Conservation (phyloP, 92 coral and sea anemone species). For the Porites rus region DNA sequence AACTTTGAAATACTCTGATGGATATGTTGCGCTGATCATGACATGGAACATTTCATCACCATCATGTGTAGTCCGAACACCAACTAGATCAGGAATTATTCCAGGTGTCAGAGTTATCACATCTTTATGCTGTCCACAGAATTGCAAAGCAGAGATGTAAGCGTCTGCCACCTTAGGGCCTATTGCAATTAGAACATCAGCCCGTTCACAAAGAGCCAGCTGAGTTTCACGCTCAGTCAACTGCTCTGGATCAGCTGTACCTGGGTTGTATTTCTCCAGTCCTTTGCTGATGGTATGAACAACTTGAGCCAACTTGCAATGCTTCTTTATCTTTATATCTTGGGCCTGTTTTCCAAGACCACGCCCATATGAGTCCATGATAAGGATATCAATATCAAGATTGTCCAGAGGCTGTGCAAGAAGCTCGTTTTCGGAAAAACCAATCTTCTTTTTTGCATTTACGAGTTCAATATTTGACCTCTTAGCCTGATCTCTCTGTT, state of each 20-base stretch:
- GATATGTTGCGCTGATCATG: conserved; percentile 19
- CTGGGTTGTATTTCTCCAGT: not conserved
- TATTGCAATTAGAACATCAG: conserved; percentile 27
- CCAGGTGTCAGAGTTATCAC: conserved; percentile 20
- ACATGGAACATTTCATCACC: conserved; percentile 16
- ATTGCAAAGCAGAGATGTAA: not conserved
- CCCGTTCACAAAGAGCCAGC: conserved; percentile 3
- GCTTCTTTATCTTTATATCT: not conserved
- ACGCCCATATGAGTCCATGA: conserved; percentile 27
- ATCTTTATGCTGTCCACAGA: not conserved
- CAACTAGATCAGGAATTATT: conserved; percentile 5
- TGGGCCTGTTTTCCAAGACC: conserved; percentile 30
- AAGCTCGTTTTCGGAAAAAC: not conserved
- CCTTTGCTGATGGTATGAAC: not conserved
- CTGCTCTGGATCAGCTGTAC: not conserved
- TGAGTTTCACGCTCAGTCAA: conserved; percentile 11
- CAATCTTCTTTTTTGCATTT: not conserved
- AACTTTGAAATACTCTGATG: too few species aligned
- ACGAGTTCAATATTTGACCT: conserved; percentile 19
- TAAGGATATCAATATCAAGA: conserved; percentile 34
- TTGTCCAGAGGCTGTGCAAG: conserved; percentile 26
- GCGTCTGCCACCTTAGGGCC: conserved; percentile 42
- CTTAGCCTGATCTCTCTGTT: conserved; percentile 23
- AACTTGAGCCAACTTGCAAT: conserved; percentile 31
- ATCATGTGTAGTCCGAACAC: conserved; percentile 2